Evolutionary conservation across 2,888 invertebrate species (phyloP).

Genomic region (Altica lythri): DNA sequence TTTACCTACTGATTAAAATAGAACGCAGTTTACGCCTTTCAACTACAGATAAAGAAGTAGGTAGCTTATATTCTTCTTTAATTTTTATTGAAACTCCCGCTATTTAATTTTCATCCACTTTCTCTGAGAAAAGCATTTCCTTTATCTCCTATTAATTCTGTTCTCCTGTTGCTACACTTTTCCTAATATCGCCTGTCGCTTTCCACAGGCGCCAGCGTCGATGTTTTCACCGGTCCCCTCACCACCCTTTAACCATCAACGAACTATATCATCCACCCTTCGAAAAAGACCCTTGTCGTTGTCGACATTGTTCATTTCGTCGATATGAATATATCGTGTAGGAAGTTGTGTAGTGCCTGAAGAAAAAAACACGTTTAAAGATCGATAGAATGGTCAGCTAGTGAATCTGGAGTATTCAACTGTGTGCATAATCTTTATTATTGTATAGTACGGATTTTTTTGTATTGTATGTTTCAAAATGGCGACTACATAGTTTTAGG

Average conservation of each 20-base stretch:
- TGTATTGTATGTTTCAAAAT: slow-evolving; percentile 20
- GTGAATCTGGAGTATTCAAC: slow-evolving; percentile 3
- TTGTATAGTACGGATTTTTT: not conserved
- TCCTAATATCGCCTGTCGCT: slow-evolving; percentile 22
- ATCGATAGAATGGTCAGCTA: slow-evolving; percentile 19
- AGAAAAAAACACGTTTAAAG: slow-evolving; percentile 2
- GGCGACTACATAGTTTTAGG: slow-evolving; percentile 17
- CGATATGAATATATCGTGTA: slow-evolving; percentile 25
- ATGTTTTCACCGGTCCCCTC: slow-evolving; percentile 11
- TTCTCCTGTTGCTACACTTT: slow-evolving; percentile 28
- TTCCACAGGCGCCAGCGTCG: slow-evolving; percentile 30
- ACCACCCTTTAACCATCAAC: slow-evolving; percentile 23
- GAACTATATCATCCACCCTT: slow-evolving; percentile 29
- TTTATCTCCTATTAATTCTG: no score
- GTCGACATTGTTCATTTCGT: slow-evolving; percentile 20
- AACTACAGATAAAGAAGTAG: no score
- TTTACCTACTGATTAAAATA: no score
- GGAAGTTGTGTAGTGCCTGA: slow-evolving; percentile 10
- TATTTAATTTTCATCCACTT: no score
- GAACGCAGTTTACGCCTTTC: no score
- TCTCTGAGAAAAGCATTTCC: no score
- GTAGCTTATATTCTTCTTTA: no score
- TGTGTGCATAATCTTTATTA: not conserved
- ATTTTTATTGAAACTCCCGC: no score
- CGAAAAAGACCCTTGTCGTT: slow-evolving; percentile 22